Evolutionary conservation across 2,113 vertebrate genomes (phyloP), one percentile per base, ranked within the genome.

Genomic region (Grantiella picta): DNA sequence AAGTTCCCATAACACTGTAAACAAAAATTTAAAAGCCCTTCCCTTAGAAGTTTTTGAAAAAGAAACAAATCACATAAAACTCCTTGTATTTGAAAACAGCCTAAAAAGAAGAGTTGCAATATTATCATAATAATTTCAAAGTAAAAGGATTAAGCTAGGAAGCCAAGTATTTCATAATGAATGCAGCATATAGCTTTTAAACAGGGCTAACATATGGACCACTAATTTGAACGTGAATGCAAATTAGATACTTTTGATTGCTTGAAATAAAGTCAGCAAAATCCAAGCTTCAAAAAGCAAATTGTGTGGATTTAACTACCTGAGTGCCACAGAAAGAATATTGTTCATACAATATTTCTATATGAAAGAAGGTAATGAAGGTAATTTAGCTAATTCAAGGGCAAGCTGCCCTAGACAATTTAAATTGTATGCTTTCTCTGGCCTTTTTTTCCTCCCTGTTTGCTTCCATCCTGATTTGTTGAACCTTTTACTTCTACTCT

Each of bases 181-280:
- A 98, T 98, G 97, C 97, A 97, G 97, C 97, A 96, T 98, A 98
- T 97, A 98, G 97, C 96, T 98, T 97, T 98, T 97, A 98, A 98
- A 98, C 98, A 98, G 98, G 98, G 97, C 96, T 98, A 98, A 98
- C 98, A 98, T 98, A 98, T 98, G 98, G 98, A 97, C 97, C 97
- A 98, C 98, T 98, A 98, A 98, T 98, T 97, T 96, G 98, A 98
- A 98, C 98, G 97, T 86, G 95, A 98, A 98, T 98, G 98, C 97
- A 98, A 98, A 98, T 98, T 97, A 98, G 97, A 94, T 97, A 97
- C 96, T 98, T 98, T 97, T 98, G 97, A 98, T 98, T 97, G 98
- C 97, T 97, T 97, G 97, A 98, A 98, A 98, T 98, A 98, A 98
- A 98, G 96, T 98, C 98, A 98, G 98, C 90, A 92, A 97, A 98